Percentiles rank a stretch among this genome's conserved stretches.
Evolutionary conservation across 2,797 vertebrate species (phyloP).

Genomic region (Pogoniulus pusillus): DNA sequence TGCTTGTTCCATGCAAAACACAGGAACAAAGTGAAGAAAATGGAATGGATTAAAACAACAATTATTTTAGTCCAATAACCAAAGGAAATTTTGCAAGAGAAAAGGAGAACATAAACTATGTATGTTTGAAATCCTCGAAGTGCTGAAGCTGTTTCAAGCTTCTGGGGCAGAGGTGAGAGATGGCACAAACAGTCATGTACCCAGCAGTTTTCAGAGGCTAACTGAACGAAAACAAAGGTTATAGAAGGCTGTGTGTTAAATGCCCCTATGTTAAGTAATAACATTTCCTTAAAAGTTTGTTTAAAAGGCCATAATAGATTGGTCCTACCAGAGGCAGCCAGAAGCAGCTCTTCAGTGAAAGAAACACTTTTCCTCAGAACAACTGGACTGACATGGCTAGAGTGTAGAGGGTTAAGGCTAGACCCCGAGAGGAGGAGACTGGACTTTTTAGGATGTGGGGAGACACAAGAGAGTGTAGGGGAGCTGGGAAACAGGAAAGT

Average conservation of each 20-base stretch:
- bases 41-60: not conserved
- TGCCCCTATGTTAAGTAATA: not conserved
- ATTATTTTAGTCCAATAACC: slow-evolving; percentile 1
- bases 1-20: slow-evolving; percentile 32
- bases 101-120: not conserved
- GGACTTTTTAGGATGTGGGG: slow-evolving; percentile 85
- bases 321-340: slow-evolving; percentile 95
- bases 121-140: not conserved
- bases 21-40: not conserved
- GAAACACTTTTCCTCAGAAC: slow-evolving; percentile 97
- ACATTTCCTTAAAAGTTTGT: slow-evolving; percentile 11
- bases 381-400: slow-evolving; percentile 86
- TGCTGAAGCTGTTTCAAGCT: slow-evolving; percentile 33
- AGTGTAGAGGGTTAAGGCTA: slow-evolving; percentile 81
- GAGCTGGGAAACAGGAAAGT: slow-evolving; percentile 92
- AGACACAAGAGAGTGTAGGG: slow-evolving; percentile 86
- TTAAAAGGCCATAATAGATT: slow-evolving; percentile 77
- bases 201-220: slow-evolving; percentile 64
- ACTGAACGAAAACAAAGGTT: slow-evolving; percentile 1
- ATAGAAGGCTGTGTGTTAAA: slow-evolving; percentile 47
- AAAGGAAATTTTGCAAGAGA: not conserved
- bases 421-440: slow-evolving; percentile 81
- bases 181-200: slow-evolving; percentile 51
- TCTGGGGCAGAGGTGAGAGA: not conserved
- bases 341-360: slow-evolving; percentile 96